Base-by-base conservation (phyloP, 1,140 invertebrate species). In the Dinoponera quadriceps region DNA sequence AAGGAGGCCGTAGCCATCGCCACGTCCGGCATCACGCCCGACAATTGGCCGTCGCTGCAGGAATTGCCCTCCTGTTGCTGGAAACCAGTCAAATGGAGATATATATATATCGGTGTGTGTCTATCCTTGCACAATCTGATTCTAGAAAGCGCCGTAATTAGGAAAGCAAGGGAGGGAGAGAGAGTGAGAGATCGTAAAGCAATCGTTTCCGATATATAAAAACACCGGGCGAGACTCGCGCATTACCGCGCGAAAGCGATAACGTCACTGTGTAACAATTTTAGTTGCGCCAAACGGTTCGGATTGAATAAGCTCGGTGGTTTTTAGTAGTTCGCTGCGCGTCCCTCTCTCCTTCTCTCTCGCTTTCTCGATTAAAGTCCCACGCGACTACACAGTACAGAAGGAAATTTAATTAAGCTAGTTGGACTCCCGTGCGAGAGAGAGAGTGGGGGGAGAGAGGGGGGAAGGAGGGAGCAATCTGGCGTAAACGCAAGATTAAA, bases 1-100 rank as follows among this genome's bases (percentile, higher is more conserved):
- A 97, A 94, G 0, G 96, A 96, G 2, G 96, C 95, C 0, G 97
- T 97, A 48, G 97, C 97, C 96, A 98, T 97, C n/a, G 97, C 97
- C 63, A 98, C 97, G 92, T 98, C 97, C 1, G 97, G 97, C 96
- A 98, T 97, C 88, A 97, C 96, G 84, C 97, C 97, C 66, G 97
- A 97, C 49, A 98, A 93, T 88, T 96, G 96, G 33, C 96, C 96
- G 69, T 97, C 96, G 88, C 95, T 95, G 87, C 96, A 96, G 13
- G 95, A 95, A 90, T 95, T 95, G 83, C 93, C 94, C 85, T 95
- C 96, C 82, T 94, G 94, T 93, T 96, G 92, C 89, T 92, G 85
- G 22, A 78, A 65, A 78, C 55, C 33, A 69, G 22, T 44, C 38
- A 44, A 44, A 11, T 9, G 9, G 38, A 44, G 38, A 44, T 44